These are phyloP conservation scores for Paratrypauchen microcephalus DNA, from an alignment of 2,797 vertebrate genomes.

Conservation along the genomic window DNA sequence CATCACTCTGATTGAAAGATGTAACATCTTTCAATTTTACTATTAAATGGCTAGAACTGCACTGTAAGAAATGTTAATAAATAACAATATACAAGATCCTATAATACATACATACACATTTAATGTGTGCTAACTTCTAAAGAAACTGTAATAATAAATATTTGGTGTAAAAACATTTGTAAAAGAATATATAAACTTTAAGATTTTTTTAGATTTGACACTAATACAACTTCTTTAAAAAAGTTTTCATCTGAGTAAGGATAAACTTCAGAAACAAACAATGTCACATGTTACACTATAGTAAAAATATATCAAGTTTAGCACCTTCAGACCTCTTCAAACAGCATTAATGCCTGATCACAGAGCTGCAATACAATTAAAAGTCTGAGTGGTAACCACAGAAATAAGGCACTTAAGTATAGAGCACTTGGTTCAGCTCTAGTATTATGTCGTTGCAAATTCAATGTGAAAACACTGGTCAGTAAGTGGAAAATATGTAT, in stretches of 20 bases:
- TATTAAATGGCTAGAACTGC: not conserved
- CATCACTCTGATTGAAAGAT: slow-evolving; percentile 29
- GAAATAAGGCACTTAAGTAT: slow-evolving; percentile 24
- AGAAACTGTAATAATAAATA: not conserved
- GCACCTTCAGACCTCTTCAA: slow-evolving; percentile 8
- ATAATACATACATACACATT: not conserved
- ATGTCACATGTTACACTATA: not conserved
- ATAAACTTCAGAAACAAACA: not conserved
- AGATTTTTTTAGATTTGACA: not conserved
- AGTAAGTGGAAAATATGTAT: slow-evolving; percentile 34
- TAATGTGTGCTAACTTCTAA: not conserved
- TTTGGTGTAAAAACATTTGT: not conserved
- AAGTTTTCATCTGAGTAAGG: not conserved
- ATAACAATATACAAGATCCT: not conserved
- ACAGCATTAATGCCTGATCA: slow-evolving; percentile 16
- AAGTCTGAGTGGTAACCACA: slow-evolving; percentile 12
- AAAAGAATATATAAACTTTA: not conserved
- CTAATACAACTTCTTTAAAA: not conserved
- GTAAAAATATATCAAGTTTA: not conserved
- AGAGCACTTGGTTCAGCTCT: slow-evolving; percentile 13
- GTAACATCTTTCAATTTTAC: not conserved
- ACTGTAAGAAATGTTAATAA: slow-evolving; percentile 3
- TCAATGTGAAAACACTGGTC: slow-evolving; percentile 20
- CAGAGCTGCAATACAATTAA: slow-evolving; percentile 16
- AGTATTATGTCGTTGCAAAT: slow-evolving; percentile 13